Evolutionary conservation across 1,140 invertebrate species (phyloP).

Genomic region (Cydia strobilella): DNA sequence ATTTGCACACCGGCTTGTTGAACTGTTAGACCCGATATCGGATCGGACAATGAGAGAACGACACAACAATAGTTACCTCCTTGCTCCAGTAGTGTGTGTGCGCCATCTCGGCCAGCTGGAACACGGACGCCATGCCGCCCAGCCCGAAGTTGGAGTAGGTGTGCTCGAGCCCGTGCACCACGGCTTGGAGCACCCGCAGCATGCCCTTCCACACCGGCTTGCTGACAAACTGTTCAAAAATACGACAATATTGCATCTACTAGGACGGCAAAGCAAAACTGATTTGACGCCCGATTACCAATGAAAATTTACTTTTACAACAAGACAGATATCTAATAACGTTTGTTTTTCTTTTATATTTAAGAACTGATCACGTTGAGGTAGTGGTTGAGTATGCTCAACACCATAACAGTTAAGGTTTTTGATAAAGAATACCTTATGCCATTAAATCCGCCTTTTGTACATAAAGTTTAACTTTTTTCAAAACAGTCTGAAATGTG

Average conservation of each 20-base stretch:
- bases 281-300: too few relatives aligned
- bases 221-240: constrained; percentile 86
- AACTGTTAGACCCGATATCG: too few relatives aligned
- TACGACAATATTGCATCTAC: background rate
- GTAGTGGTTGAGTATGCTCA: background rate
- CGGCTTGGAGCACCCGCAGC: constrained; percentile 93
- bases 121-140: constrained; percentile 98
- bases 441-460: too few relatives aligned
- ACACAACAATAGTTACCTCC: constrained; percentile 81
- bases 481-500: too few relatives aligned
- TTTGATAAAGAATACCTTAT: too few relatives aligned
- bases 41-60: background rate
- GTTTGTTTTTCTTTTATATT: background rate
- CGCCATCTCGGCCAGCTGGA: constrained; percentile 97
- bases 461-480: too few relatives aligned
- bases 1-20: too few relatives aligned
- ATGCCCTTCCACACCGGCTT: constrained; percentile 98
- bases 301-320: too few relatives aligned
- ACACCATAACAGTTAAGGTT: background rate
- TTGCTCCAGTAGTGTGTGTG: constrained; percentile 99
- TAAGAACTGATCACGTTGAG: background rate
- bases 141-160: constrained; percentile 96
- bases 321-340: too few relatives aligned
- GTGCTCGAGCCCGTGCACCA: constrained; percentile 94
- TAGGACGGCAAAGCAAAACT: too few relatives aligned